Evolutionary conservation across 2,888 invertebrate species (phyloP).

Genomic region (Capitulum mitella): DNA sequence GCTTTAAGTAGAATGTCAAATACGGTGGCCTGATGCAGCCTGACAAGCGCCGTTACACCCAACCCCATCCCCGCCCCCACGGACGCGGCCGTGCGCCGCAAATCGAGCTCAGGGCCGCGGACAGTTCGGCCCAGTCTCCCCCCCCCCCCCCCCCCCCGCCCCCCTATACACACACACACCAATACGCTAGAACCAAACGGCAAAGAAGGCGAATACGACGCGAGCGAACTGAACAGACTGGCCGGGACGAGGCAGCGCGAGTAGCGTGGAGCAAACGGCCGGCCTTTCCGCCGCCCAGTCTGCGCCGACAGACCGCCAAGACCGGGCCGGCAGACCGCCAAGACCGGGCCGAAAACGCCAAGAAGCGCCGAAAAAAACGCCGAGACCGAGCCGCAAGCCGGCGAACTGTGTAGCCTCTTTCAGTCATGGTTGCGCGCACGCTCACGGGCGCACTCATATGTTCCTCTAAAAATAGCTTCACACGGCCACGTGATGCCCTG

Average conservation of each 20-base stretch:
- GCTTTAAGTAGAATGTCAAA: not conserved
- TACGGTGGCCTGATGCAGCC: not conserved
- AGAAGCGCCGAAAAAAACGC: not conserved
- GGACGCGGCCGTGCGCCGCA: not conserved
- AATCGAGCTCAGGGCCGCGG: not conserved
- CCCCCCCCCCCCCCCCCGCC: no score
- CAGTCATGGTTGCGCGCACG: not conserved
- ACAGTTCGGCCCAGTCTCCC: no score
- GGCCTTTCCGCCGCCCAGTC: not conserved
- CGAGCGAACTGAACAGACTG: not conserved
- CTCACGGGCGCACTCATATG: not conserved
- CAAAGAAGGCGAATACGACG: not conserved
- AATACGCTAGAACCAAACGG: not conserved
- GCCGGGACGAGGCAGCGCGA: not conserved
- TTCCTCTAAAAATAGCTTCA: constrained; percentile 11
- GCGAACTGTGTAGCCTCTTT: not conserved
- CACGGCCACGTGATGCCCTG: not conserved
- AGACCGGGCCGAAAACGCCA: not conserved
- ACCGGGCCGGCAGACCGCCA: not conserved
- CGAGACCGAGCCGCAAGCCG: not conserved
- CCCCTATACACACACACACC: not conserved
- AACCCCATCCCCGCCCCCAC: not conserved
- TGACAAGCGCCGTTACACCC: not conserved
- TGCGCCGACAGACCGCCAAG: not conserved
- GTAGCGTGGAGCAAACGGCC: no score